Evolutionary conservation across 2,888 invertebrate genomes (phyloP), one percentile per base, ranked within the genome.

Genomic region (Dyspetes luteomarginatus): DNA sequence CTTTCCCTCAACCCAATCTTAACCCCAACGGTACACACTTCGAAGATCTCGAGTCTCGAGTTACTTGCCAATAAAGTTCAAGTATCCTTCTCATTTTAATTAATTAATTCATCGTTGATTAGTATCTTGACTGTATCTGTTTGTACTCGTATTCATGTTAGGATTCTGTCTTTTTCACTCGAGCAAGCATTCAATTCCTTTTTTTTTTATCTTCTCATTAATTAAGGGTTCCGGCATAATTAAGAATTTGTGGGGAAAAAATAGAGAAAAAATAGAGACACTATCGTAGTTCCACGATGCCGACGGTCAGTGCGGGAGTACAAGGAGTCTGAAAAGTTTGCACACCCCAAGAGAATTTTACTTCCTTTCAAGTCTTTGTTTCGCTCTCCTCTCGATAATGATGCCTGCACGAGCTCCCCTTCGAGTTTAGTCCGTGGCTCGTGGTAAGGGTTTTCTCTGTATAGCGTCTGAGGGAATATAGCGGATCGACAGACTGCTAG

Each of bases 271-370:
- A n/a, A n/a, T n/a, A n/a, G n/a, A n/a, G n/a, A n/a, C n/a, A n/a
- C n/a, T n/a, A n/a, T n/a, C n/a, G n/a, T n/a, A n/a, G n/a, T n/a
- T n/a, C n/a, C 12, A 2, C 36, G 9, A 36, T 3, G 36, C 9
- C 12, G 12, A 36, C 36, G 12, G 36, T 12, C 9, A 12, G 12
- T 36, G n/a, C n/a, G 36, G 36, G 0, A 7, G 36, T 36, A 60
- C 24, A 41, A 71, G 58, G 48, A 71, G 45, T 65, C 65, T 65
- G 43, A 48, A 71, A 71, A 71, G 71, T 77, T 71, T 71, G 50
- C 50, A 56, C 58, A 15, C 50, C 4, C 17, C n/a, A 65, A 55
- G 64, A 15, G 52, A 41, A 52, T 68, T 60, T 24, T 24, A 67
- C 22, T 67, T 48, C 7, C 4, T 9, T 56, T 28, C 56, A 15